Conservation (phyloP, 2,113 vertebrate species). For the Actinemys pallida region DNA sequence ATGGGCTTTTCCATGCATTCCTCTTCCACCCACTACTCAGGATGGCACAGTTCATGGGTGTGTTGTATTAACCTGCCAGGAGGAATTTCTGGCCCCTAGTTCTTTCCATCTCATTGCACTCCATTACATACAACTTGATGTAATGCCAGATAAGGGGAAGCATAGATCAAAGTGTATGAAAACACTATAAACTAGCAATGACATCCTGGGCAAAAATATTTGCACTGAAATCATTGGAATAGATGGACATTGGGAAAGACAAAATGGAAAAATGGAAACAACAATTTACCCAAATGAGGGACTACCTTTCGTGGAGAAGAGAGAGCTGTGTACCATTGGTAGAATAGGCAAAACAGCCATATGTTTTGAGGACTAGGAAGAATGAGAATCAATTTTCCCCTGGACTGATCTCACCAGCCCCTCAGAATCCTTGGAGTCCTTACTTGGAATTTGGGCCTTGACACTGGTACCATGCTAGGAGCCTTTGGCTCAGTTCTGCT, state of each 20-base stretch:
- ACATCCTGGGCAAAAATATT: not conserved
- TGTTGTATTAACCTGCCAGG: not conserved
- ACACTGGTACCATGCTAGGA: not conserved
- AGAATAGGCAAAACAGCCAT: not conserved
- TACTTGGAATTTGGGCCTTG: not conserved
- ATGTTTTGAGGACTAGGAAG: accelerated
- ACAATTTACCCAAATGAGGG: accelerated
- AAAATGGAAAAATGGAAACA: accelerated
- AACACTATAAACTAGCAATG: not conserved
- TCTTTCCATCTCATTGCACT: not conserved
- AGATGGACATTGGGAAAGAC: accelerated
- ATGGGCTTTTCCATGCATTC: not conserved
- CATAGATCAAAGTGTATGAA: not conserved
- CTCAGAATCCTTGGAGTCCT: not conserved
- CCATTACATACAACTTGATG: accelerated
- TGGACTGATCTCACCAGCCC: not conserved
- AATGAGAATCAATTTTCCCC: not conserved
- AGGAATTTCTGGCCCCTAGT: not conserved
- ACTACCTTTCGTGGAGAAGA: not conserved
- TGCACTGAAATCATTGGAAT: not conserved
- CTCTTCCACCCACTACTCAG: not conserved
- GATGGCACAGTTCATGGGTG: not conserved
- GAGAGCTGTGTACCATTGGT: not conserved
- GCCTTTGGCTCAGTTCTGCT: not conserved
- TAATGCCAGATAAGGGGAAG: not conserved